phyloP scores from a whole-genome alignment of 2,888 invertebrate species.

The Metallyticus violacea region DNA sequence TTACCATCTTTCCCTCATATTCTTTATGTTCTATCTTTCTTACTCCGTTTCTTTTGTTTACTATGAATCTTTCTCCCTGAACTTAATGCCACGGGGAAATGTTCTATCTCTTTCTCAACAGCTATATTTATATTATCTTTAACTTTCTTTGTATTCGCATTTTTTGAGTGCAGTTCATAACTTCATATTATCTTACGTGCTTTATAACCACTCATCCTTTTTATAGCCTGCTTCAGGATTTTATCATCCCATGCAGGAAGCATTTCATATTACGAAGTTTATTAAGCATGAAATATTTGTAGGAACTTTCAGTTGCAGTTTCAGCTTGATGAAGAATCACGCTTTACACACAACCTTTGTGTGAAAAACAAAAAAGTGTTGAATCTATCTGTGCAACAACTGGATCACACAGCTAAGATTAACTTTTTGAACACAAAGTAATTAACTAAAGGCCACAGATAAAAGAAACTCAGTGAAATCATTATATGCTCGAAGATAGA shows the following conservation, averaged over 20 bases:
- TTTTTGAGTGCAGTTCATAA: neutral
- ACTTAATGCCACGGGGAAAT: neutral
- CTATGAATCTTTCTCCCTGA: neutral
- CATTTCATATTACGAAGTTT: neutral
- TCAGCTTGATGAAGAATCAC: neutral
- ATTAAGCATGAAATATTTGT: neutral
- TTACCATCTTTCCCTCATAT: too few species aligned
- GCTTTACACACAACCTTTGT: neutral
- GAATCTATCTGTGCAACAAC: too few species aligned
- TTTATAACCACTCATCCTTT: neutral
- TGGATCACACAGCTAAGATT: too few species aligned
- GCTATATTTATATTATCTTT: neutral
- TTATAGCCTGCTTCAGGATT: neutral
- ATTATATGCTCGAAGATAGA: too few species aligned
- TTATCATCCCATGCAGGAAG: neutral
- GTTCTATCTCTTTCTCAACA: neutral
- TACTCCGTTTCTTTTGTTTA: too few species aligned
- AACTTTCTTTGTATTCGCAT: neutral
- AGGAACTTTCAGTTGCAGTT: neutral
- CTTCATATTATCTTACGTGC: neutral
- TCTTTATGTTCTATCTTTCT: too few species aligned
- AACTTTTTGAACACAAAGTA: too few species aligned
- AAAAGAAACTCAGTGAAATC: too few species aligned
- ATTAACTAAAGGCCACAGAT: too few species aligned
- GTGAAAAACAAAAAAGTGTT: too few species aligned